Base-by-base conservation (phyloP, 2,888 invertebrate genomes). In the Salticus scenicus region DNA sequence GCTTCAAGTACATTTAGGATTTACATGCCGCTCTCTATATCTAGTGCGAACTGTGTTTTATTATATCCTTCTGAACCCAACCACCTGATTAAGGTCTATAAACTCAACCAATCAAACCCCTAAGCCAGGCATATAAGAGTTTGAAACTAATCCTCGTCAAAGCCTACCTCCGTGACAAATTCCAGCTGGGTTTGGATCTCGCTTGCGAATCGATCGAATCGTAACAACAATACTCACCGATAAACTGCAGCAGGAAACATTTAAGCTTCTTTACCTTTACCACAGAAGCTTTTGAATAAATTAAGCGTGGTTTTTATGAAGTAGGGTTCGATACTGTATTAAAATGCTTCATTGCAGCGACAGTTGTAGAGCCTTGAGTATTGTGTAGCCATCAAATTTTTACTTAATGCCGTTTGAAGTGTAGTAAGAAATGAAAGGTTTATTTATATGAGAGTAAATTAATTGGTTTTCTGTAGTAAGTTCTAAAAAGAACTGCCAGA, bases 261-360 rank as follows among this genome's bases (percentile, higher is more conserved):
- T 82, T 84, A 77, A 73, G 73, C 77, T 72, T 69, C 72, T 72
- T 75, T 75, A 64, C 30, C 31, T 69, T 14, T 14, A 51, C 72
- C 67, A 67, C 66, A 72, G 17, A 33, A 31, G 77, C 83, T 31
- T 84, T 84, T 84, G 83, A 84, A 84, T 84, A 77, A 57, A 84
- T 84, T 84, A 84, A 33, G 33, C 12, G n/a, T 17, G 33, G 64
- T 74, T 76, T 83, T 77, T 74, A 74, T 70, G 41, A 20, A 41
- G 51, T 69, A 28, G 14, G 57, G 27, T 24, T 57, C 2, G 57
- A 24, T 24, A 57, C 24, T 57, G 57, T 57, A 57, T 57, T 57
- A 57, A 47, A 57, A 8, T 47, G 47, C n/a, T 47, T n/a, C 24
- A 24, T 57, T 57, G 57, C 57, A 7, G 57, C 37, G 5, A 12